Percentiles rank a stretch among this genome's conserved stretches.
Evolutionary conservation across 35 echinoderm and acorn worm species (phyloP).

Genomic region (Strongylocentrotus purpuratus): DNA sequence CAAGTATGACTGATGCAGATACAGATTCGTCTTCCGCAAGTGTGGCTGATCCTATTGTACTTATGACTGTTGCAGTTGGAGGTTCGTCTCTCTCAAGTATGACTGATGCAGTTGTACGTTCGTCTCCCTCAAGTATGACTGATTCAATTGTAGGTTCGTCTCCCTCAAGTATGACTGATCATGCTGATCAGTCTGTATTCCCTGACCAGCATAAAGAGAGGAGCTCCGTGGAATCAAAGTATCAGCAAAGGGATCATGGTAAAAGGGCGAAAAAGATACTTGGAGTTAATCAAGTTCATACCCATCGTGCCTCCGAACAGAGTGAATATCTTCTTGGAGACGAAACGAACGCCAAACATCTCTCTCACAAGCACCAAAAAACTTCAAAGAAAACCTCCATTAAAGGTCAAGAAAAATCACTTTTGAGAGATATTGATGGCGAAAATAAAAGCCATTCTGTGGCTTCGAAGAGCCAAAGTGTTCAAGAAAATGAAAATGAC

Average conservation of each 20-base stretch:
- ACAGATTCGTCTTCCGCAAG: too few relatives aligned
- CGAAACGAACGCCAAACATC: neutral
- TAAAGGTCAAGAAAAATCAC: neutral
- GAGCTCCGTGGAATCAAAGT: neutral
- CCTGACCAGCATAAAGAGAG: neutral
- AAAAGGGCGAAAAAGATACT: neutral
- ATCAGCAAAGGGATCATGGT: neutral
- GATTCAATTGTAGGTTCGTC: neutral
- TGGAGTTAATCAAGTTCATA: neutral
- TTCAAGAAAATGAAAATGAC: neutral
- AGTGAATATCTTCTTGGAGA: neutral
- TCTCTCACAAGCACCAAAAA: neutral
- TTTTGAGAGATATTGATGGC: neutral
- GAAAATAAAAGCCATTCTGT: neutral
- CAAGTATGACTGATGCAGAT: too few relatives aligned
- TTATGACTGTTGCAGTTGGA: too few relatives aligned
- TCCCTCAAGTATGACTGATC: neutral
- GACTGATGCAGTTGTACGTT: too few relatives aligned
- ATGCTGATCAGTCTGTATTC: neutral
- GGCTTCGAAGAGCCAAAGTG: neutral
- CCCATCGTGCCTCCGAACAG: neutral
- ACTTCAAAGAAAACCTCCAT: neutral
- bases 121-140: too few relatives aligned
- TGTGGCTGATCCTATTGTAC: too few relatives aligned
- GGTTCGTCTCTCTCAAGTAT: too few relatives aligned